These are phyloP conservation scores for Platalea minor DNA, from an alignment of 2,797 vertebrate genomes.

Conservation along the genomic window DNA sequence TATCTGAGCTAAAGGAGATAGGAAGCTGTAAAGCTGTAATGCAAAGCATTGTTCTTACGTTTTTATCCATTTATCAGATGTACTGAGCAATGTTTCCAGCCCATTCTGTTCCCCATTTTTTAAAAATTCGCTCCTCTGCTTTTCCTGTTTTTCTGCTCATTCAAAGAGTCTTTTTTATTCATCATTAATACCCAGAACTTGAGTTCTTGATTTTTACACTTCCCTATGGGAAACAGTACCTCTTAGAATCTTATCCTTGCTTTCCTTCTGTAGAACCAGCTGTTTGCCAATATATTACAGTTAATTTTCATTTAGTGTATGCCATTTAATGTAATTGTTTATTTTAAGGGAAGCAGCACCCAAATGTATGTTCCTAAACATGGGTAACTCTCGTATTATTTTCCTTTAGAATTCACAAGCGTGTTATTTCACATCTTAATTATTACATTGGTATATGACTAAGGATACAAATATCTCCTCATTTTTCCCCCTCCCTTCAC, in stretches of 20 bases:
- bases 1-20: background rate
- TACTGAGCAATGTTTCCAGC: background rate
- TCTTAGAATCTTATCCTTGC: background rate
- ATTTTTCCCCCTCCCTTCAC: background rate
- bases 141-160: background rate
- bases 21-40: background rate
- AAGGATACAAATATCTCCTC: background rate
- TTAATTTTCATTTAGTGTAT: background rate
- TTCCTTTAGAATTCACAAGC: background rate
- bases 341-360: background rate
- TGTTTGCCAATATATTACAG: background rate
- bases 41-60: background rate
- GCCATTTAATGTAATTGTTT: background rate
- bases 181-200: background rate
- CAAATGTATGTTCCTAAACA: background rate
- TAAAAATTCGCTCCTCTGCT: background rate
- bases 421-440: background rate
- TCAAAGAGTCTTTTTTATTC: background rate
- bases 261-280: background rate
- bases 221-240: background rate
- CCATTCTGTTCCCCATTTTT: background rate
- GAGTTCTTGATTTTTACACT: background rate
- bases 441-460: conserved; percentile 14
- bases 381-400: background rate
- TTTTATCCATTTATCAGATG: background rate